Evolutionary conservation across 2,113 vertebrate genomes (phyloP).

Genomic region (Myrmecobius fasciatus): DNA sequence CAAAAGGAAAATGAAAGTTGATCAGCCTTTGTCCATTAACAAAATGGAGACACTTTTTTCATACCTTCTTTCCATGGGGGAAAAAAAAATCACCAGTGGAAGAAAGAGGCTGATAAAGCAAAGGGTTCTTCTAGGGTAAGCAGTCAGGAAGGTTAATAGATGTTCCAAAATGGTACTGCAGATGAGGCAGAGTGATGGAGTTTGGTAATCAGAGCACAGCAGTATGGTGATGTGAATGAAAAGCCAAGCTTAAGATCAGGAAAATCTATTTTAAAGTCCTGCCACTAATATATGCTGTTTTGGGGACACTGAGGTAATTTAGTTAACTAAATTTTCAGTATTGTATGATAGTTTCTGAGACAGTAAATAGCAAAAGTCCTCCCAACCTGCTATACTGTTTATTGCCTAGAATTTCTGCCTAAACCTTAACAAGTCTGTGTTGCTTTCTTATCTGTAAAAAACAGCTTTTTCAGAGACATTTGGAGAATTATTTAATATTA

Average conservation of each 20-base stretch:
- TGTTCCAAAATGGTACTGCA: neutral
- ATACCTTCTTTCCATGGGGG: neutral
- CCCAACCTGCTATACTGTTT: neutral
- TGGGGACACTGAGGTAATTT: neutral
- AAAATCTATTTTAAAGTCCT: neutral
- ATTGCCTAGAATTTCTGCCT: neutral
- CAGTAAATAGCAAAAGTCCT: neutral
- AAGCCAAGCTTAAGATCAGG: neutral
- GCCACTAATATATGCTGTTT: neutral
- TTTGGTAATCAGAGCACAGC: neutral
- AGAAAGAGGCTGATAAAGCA: neutral
- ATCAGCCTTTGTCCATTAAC: neutral
- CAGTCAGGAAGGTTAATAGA: no score
- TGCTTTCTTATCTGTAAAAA: neutral
- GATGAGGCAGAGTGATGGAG: neutral
- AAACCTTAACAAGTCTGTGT: neutral
- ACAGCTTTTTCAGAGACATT: neutral
- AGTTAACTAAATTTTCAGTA: neutral
- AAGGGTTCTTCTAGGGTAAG: no score
- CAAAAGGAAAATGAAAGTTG: neutral
- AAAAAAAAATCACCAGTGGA: fast-evolving
- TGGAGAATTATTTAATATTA: neutral
- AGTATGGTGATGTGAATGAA: neutral
- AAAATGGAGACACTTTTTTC: neutral
- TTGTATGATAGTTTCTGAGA: neutral